Evolutionary conservation across 2,113 vertebrate genomes (phyloP).

Genomic region (Ardeotis arabs): DNA sequence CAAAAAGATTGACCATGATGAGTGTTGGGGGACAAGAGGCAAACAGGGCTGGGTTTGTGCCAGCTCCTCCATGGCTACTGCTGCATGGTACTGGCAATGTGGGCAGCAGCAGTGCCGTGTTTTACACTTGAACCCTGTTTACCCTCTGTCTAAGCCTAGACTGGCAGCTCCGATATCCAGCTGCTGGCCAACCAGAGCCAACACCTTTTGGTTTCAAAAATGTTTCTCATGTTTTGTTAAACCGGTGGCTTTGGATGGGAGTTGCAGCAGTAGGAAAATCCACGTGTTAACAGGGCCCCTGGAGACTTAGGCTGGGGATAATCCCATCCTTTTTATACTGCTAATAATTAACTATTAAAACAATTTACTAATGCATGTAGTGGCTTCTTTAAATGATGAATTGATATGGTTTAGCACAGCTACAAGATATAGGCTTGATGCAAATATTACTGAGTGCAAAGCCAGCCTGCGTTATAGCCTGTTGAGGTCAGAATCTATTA

Average conservation of each 20-base stretch:
- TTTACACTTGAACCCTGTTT: accelerated
- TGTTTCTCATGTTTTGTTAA: neutral
- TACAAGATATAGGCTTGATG: slow-evolving; percentile 6
- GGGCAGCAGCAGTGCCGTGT: accelerated
- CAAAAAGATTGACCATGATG: no score
- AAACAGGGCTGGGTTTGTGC: neutral
- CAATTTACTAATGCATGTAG: slow-evolving; percentile 63
- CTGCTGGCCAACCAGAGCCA: neutral
- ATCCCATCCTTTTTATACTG: neutral
- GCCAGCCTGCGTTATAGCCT: slow-evolving; percentile 19
- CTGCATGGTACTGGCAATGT: neutral
- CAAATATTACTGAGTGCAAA: slow-evolving; percentile 34
- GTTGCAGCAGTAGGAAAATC: neutral
- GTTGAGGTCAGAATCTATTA: slow-evolving; percentile 67
- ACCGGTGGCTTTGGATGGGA: neutral
- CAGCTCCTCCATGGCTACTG: neutral
- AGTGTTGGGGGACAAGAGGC: accelerated
- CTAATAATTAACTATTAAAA: slow-evolving; percentile 61
- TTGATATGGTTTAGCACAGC: slow-evolving; percentile 17
- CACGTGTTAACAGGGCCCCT: neutral
- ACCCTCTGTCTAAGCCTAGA: neutral
- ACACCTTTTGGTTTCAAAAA: neutral
- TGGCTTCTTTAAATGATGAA: slow-evolving; percentile 47
- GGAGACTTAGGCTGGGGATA: slow-evolving; percentile 8
- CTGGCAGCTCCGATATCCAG: neutral